Conservation (phyloP, 2,888 invertebrate genomes). For the Aleiodes testaceus region DNA sequence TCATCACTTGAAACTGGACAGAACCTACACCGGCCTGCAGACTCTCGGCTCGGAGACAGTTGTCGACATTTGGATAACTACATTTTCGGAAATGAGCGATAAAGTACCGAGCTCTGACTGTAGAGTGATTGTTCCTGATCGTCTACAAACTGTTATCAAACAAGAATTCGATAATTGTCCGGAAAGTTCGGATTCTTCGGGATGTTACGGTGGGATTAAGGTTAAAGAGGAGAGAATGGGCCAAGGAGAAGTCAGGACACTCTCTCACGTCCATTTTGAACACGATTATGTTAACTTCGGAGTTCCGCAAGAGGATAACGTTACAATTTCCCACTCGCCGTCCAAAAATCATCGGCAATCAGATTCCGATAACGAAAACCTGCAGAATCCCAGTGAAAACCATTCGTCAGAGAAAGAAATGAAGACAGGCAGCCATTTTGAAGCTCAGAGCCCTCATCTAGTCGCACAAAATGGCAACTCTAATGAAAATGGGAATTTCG, state of each 20-base stretch:
- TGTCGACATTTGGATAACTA: conserved; percentile 79
- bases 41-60: conserved; percentile 88
- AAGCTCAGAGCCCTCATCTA: conserved; percentile 7
- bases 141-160: conserved; percentile 4
- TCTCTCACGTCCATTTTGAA: conserved; percentile 45
- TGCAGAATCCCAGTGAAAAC: conserved; percentile 10
- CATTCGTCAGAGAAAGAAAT: conserved; percentile 24
- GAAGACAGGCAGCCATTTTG: neutral
- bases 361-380: neutral
- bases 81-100: neutral
- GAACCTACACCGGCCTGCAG: conserved; percentile 87
- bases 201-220: neutral
- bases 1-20: conserved; percentile 87
- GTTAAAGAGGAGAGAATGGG: conserved; percentile 37
- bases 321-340: conserved; percentile 46
- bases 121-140: conserved; percentile 20
- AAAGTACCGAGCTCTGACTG: conserved; percentile 21
- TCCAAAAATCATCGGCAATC: neutral
- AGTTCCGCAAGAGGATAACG: conserved; percentile 42
- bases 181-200: neutral
- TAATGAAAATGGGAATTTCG: conserved; percentile 15
- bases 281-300: conserved; percentile 50
- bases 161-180: conserved; percentile 19
- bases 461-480: conserved; percentile 37
- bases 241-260: conserved; percentile 4